Evolutionary conservation across 1,140 invertebrate genomes (phyloP), one percentile per base, ranked within the genome.

Genomic region (Helicoverpa zea): DNA sequence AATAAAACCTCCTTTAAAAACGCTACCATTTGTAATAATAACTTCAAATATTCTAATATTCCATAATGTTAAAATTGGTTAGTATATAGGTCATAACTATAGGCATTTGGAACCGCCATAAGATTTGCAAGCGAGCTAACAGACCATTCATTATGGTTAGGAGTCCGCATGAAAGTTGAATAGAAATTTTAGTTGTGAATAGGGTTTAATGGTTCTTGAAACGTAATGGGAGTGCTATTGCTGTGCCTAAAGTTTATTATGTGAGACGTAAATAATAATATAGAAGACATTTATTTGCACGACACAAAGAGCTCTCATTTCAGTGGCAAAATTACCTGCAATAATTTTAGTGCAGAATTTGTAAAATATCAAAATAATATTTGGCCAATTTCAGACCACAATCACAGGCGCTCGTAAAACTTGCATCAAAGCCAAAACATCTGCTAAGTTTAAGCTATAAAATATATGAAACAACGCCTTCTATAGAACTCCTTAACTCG

Each of bases 31-130:
- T 43, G 5, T 43, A 3, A 43, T 43, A 43, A 43, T 9, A 35
- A 35, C 7, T 7, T 35, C 35, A 3, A 35, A 35, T 35, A 35
- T 35, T 35, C 35, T 35, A 35, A 35, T 35, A 35, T 35, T 2
- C 1, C 35, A 35, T 1, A 43, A 1, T 43, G 35, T 43, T 43
- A 7, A 43, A 35, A 9, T 43, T 43, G 35, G 35, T 43, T 9
- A 5, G 9, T 16, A 29, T 59, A 7, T 59, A 59, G 58, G 58
- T 59, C 23, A 59, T 59, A 11, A 3, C 3, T 16, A 64, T 77
- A 77, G 64, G 64, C 52, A 80, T 80, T 73, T 52, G 43, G 30
- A 63, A 72, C 16, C 68, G 54, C 66, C 54, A 3, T 79, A 59
- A 56, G 29, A 59, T 54, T 58, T 79, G 61, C 30, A 79, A 51